A percentile compares a stretch with the other conserved stretches of the same genome.
These are phyloP conservation scores for Oreochromis spilurus DNA, from an alignment of 2,113 vertebrate species.

Conservation along the genomic window DNA sequence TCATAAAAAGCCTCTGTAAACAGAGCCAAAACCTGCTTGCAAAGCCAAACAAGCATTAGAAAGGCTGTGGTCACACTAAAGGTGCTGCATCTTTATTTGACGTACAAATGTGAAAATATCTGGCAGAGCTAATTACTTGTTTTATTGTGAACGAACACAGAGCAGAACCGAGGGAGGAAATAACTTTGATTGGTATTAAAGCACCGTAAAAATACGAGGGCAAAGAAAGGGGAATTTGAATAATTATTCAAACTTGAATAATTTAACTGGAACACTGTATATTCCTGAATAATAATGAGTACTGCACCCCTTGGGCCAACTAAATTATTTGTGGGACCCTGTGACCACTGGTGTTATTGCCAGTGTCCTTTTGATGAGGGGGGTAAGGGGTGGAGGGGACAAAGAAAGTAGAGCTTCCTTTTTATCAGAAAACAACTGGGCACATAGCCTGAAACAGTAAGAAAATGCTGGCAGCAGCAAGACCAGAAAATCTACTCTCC, in stretches of 20 bases:
- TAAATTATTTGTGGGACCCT: background rate
- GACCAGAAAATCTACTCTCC: background rate
- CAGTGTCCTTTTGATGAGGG: background rate
- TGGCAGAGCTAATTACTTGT: background rate
- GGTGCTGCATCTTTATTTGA: background rate
- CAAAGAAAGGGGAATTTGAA: background rate
- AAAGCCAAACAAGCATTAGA: background rate
- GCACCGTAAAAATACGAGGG: background rate
- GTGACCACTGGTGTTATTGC: background rate
- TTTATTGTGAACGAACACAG: background rate
- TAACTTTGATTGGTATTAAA: background rate
- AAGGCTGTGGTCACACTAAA: background rate
- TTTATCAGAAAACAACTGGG: background rate
- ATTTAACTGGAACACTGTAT: background rate
- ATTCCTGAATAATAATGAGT: background rate
- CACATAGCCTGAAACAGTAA: background rate
- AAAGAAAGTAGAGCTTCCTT: background rate
- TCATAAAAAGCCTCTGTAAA: background rate
- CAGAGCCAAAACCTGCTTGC: background rate
- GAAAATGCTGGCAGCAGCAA: background rate
- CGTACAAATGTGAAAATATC: background rate
- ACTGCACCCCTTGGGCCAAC: background rate
- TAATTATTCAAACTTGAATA: background rate
- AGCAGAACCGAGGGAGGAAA: background rate
- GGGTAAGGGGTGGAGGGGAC: background rate